A percentile compares a stretch with the other conserved stretches of the same genome.
These are phyloP conservation scores for Venustoraphidia nigricollis DNA, from an alignment of 2,888 invertebrate genomes.

Conservation along the genomic window DNA sequence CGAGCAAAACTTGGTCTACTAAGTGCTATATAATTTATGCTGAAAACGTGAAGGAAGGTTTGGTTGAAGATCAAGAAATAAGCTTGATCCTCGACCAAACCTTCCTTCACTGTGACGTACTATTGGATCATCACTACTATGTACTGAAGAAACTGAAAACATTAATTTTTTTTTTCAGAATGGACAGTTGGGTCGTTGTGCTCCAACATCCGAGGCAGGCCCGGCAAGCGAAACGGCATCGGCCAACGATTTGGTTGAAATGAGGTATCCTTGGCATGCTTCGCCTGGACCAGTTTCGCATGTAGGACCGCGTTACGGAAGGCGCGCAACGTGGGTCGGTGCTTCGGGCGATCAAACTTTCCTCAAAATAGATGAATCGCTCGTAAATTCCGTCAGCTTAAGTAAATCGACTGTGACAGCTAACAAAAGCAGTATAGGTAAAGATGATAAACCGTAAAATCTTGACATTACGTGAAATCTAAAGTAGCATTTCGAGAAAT, in stretches of 20 bases:
- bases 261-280: slow-evolving; percentile 47
- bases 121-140: too few relatives aligned
- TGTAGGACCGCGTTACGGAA: slow-evolving; percentile 71
- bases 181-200: slow-evolving; percentile 43
- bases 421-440: slow-evolving; percentile 70
- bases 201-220: slow-evolving; percentile 16
- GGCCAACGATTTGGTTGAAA: slow-evolving; percentile 13
- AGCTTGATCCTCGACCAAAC: too few relatives aligned
- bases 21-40: too few relatives aligned
- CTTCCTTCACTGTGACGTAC: too few relatives aligned
- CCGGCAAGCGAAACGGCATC: slow-evolving; percentile 8
- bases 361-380: slow-evolving; percentile 76
- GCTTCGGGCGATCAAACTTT: slow-evolving; percentile 96
- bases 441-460: slow-evolving; percentile 10
- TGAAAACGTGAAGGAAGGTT: too few relatives aligned
- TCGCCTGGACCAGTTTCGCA: slow-evolving; percentile 63
- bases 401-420: slow-evolving; percentile 80
- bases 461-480: too few relatives aligned
- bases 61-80: too few relatives aligned
- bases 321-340: slow-evolving; percentile 84
- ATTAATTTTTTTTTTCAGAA: slow-evolving; percentile 25
- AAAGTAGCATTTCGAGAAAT: neutral
- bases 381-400: slow-evolving; percentile 83
- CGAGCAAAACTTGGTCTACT: too few relatives aligned
- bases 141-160: too few relatives aligned